Base-by-base conservation (phyloP, 1,140 invertebrate species). In the Drosophila orena region DNA sequence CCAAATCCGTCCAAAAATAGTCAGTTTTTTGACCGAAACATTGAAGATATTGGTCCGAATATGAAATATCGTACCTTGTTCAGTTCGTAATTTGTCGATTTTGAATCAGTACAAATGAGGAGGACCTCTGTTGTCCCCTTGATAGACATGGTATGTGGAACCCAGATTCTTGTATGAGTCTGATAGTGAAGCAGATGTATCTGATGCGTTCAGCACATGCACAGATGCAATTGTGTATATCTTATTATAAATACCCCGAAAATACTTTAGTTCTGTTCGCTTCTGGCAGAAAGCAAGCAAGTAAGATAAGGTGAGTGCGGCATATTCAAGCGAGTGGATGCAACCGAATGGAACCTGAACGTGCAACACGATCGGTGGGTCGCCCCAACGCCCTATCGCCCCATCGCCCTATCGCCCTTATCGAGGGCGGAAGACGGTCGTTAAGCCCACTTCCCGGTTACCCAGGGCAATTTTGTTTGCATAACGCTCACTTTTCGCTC, bases 321-420 rank as follows among this genome's bases (percentile, higher is more conserved):
- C 24, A 0, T 5, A 24, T 24, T 24, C 24, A 24, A 24, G 4
- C 4, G 24, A 0, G 24, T 8, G 27, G 37, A 56, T 42, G 22
- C 37, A 30, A 17, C 15, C 8, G 4, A 3, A n/a, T 47, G 27
- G 37, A 43, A 14, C 17, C 43, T 59, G 54, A 62, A 66, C 62
- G 65, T 49, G 59, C 54, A 30, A n/a, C 1, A 27, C n/a, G 7
- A 24, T 42, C 7, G 11, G 14, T 14, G 27, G 17, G 17, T 17
- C n/a, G n/a, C n/a, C n/a, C n/a, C n/a, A n/a, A 1, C 11, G 27
- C n/a, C 57, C 47, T 64, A 65, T 64, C 40, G 17, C 27, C 14
- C 61, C n/a, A n/a, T 3, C 11, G 27, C n/a, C 57, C 47, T 64
- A 64, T 64, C 40, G 17, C 27, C 14, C 61, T 64, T 61, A 46